Conservation (phyloP, 2,113 vertebrate species). For the Falcunculus frontatus region DNA sequence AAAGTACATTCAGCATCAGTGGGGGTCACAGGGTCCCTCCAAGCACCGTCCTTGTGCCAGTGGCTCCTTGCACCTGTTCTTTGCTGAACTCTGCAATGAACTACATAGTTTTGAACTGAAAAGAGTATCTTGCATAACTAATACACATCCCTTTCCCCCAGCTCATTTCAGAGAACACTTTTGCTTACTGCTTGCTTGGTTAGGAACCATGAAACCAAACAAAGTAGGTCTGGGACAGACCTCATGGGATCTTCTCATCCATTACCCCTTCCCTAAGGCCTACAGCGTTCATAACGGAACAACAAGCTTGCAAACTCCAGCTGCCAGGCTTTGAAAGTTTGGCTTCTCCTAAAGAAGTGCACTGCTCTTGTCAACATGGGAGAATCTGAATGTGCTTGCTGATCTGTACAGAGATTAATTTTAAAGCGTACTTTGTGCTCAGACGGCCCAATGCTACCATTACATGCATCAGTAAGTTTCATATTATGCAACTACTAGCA, state of each 20-base stretch:
- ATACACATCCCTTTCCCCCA: background rate
- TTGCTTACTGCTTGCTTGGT: background rate
- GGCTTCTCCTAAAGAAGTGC: background rate
- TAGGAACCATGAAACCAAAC: conserved; percentile 28
- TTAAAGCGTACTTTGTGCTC: background rate
- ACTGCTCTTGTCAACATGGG: conserved; percentile 1
- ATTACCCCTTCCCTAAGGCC: conserved; percentile 12
- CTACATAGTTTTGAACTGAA: background rate
- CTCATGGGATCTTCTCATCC: background rate
- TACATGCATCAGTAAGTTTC: conserved; percentile 34
- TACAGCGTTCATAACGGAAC: background rate
- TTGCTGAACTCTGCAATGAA: background rate
- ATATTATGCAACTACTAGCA: conserved; percentile 30
- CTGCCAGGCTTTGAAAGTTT: conserved; percentile 15
- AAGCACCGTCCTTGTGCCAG: background rate
- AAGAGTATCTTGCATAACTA: background rate
- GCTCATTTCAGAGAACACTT: background rate
- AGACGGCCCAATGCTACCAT: conserved; percentile 1
- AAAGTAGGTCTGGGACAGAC: background rate
- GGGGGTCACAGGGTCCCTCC: fast-evolving
- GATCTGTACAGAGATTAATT: conserved; percentile 47
- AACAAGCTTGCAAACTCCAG: conserved; percentile 10
- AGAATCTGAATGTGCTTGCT: background rate
- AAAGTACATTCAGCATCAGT: background rate
- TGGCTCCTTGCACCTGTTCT: background rate